Percentiles rank a stretch among this genome's conserved stretches.
These are phyloP conservation scores for Brachypodius melanocephalos DNA, from an alignment of 2,113 vertebrate genomes.

Conservation along the genomic window DNA sequence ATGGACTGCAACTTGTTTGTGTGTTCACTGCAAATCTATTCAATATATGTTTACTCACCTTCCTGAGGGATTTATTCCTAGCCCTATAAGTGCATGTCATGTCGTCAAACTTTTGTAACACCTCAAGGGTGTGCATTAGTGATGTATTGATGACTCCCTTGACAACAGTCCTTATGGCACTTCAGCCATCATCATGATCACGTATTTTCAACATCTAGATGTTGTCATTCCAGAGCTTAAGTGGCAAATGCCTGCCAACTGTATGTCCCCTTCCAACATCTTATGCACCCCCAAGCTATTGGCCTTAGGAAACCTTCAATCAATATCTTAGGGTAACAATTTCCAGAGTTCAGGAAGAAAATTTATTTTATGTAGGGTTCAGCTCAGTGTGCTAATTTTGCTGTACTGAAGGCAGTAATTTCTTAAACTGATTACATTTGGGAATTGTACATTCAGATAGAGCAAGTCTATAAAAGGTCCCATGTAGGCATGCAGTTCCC, in stretches of 20 bases:
- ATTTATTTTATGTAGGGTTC: not conserved
- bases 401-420: not conserved
- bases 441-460: not conserved
- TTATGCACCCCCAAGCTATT: not conserved
- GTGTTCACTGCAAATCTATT: not conserved
- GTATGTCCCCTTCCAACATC: not conserved
- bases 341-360: not conserved
- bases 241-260: not conserved
- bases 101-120: not conserved
- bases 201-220: not conserved
- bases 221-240: not conserved
- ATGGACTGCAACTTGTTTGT: rapidly evolving
- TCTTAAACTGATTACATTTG: not conserved
- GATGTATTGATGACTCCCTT: not conserved
- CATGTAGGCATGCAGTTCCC: too few species aligned
- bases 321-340: not conserved
- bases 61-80: not conserved
- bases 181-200: not conserved
- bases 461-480: not conserved
- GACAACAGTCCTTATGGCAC: not conserved
- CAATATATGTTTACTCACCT: not conserved
- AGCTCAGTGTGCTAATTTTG: not conserved
- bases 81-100: not conserved
- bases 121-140: not conserved
- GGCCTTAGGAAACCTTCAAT: not conserved